These are phyloP conservation scores for Phrynosoma blainvillii DNA, from an alignment of 2,113 vertebrate species.

Conservation along the genomic window DNA sequence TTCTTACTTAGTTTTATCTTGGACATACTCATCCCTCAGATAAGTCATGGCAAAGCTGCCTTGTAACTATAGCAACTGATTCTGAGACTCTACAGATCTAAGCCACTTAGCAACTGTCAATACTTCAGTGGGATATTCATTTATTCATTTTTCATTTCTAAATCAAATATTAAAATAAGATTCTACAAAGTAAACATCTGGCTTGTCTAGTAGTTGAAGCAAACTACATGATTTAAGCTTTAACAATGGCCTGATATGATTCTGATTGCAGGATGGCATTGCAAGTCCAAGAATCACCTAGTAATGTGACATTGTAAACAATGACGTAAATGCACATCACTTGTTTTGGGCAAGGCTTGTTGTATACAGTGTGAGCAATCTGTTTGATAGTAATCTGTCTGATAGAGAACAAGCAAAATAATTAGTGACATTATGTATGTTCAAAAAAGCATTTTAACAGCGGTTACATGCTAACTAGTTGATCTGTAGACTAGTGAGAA, in stretches of 20 bases:
- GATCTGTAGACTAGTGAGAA: not conserved
- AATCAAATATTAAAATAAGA: slow-evolving; percentile 55
- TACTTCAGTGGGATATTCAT: slow-evolving; percentile 62
- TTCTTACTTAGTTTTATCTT: slow-evolving; percentile 47
- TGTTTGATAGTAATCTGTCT: not conserved
- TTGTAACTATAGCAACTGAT: slow-evolving; percentile 70
- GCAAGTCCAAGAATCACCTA: not conserved
- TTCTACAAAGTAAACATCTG: slow-evolving; percentile 2
- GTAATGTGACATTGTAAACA: slow-evolving; percentile 8
- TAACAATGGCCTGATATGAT: not conserved
- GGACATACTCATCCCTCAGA: slow-evolving; percentile 45
- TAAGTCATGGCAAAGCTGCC: slow-evolving; percentile 48
- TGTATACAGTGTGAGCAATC: not conserved
- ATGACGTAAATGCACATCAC: not conserved
- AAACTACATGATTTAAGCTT: not conserved
- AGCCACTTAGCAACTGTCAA: slow-evolving; percentile 62
- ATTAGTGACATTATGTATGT: not conserved
- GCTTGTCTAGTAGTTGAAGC: slow-evolving; percentile 1
- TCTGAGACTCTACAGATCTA: slow-evolving; percentile 54
- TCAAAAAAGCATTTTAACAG: not conserved
- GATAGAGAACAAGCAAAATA: too few relatives aligned
- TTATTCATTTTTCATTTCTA: slow-evolving; percentile 60
- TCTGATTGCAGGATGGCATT: not conserved
- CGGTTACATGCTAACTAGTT: not conserved
- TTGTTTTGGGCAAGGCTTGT: too few relatives aligned